A percentile compares a stretch with the other conserved stretches of the same genome.
These are phyloP conservation scores for Mormyrus hasselquistii DNA, from an alignment of 2,797 vertebrate species.

Conservation along the genomic window DNA sequence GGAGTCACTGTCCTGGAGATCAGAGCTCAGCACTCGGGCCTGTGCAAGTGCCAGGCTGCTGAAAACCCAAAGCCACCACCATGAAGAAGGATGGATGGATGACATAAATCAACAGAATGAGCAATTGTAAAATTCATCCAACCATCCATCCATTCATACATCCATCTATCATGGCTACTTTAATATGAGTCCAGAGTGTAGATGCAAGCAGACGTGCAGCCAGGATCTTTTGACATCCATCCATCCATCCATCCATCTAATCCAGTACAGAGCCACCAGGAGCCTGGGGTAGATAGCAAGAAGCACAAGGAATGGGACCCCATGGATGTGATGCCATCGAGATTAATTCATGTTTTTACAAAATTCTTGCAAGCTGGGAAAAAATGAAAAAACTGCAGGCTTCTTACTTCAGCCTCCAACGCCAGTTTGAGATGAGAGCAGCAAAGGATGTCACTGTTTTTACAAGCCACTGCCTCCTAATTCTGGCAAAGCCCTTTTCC, in stretches of 20 bases:
- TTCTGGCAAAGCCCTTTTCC: not conserved
- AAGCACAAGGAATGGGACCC: not conserved
- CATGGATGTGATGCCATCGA: not conserved
- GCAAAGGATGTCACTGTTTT: conserved; percentile 1
- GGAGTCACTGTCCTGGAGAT: not conserved
- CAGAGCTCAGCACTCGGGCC: not conserved
- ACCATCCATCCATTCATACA: not conserved
- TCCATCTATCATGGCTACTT: not conserved
- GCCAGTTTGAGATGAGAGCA: not conserved
- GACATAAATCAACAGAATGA: not conserved
- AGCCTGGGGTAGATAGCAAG: not conserved
- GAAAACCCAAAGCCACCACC: not conserved
- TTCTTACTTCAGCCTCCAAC: not conserved
- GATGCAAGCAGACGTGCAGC: not conserved
- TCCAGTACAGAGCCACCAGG: not conserved
- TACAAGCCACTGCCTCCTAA: not conserved
- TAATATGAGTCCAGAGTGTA: not conserved
- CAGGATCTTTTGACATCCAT: not conserved
- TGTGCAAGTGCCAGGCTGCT: not conserved
- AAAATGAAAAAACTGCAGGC: not conserved
- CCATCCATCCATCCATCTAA: not conserved
- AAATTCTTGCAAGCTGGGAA: not conserved
- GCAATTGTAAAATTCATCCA: not conserved
- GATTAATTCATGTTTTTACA: not conserved
- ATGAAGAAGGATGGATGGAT: not conserved